Conservation (phyloP, 2,113 vertebrate genomes). For the Crotalus helleri region DNA sequence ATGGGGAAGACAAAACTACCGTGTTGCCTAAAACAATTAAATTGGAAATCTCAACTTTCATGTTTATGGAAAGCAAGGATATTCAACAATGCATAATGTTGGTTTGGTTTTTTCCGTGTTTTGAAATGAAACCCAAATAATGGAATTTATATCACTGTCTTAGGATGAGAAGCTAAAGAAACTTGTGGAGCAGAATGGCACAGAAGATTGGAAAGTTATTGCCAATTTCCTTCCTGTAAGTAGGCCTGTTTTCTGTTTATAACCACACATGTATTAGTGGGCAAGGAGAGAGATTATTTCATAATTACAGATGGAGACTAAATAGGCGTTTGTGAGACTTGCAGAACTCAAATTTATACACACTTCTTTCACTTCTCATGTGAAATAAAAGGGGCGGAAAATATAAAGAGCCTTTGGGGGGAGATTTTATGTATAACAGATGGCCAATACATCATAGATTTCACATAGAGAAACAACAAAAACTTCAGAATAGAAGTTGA, state of each 20-base stretch:
- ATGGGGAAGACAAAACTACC: background rate
- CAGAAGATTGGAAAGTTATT: conserved; percentile 98
- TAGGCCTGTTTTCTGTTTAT: conserved; percentile 63
- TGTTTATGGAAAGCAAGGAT: conserved; percentile 14
- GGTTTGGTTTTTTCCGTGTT: background rate
- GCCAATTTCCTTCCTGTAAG: conserved; percentile 93
- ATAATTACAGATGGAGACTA: conserved; percentile 36
- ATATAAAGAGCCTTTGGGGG: conserved; percentile 13
- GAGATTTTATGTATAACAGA: conserved; percentile 15
- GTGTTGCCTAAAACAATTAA: background rate
- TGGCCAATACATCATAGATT: conserved; percentile 13
- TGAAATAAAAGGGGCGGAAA: conserved; percentile 14
- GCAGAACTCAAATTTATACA: conserved; percentile 27
- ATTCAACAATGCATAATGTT: background rate
- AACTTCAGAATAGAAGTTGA: conserved; percentile 11
- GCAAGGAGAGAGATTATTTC: conserved; percentile 35
- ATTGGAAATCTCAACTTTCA: background rate
- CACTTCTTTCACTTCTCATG: conserved; percentile 42
- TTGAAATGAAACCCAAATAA: background rate
- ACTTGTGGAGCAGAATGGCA: conserved; percentile 93
- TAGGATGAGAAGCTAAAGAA: conserved; percentile 99
- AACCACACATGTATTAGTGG: conserved; percentile 44
- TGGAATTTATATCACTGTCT: conserved; percentile 18
- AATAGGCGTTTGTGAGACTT: conserved; percentile 41
- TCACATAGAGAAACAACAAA: conserved; percentile 22